Evolutionary conservation across 2,888 invertebrate genomes (phyloP), one percentile per base, ranked within the genome.

Genomic region (Nebria salina): DNA sequence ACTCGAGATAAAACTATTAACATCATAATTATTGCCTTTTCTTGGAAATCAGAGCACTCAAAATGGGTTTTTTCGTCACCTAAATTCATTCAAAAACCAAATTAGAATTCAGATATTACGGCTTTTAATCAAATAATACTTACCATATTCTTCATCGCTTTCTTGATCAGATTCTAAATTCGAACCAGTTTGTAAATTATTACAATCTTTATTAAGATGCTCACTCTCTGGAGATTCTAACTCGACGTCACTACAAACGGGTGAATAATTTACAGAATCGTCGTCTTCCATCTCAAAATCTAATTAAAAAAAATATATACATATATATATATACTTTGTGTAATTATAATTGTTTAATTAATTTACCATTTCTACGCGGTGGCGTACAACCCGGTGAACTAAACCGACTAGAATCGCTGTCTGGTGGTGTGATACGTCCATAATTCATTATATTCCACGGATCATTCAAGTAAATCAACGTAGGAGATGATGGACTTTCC

Each of bases 261-360:
- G 94, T 77, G 94, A 94, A 86, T 93, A 93, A 75, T 92, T 91
- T 25, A 92, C 92, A 0, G 92, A 92, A 86, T 92, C 92, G 72
- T 72, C 72, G 13, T 76, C 81, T n/a, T 76, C 81, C 15, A 75
- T 41, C 13, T 65, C 41, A 25, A 34, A 70, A 41, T 75, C 79
- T 79, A 42, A 66, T 25, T 25, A 9, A 15, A 34, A 54, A 11
- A 11, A 54, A 70, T 15, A 68, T 68, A 68, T 25, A 20, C 66
- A 66, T 13, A 13, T 13, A 66, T 1, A 66, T 25, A 66, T 66
- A 66, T 20, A 20, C 20, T 20, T 20, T 20, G 20, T 20, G 20
- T 20, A 20, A 1, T 1, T 20, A 20, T 20, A 20, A 20, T 13
- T 65, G 15, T 34, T 34, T 34, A 34, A 4, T 1, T 8, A 25